A percentile compares a stretch with the other conserved stretches of the same genome.
Evolutionary conservation across 2,113 vertebrate species (phyloP).

Genomic region (Psophia crepitans): DNA sequence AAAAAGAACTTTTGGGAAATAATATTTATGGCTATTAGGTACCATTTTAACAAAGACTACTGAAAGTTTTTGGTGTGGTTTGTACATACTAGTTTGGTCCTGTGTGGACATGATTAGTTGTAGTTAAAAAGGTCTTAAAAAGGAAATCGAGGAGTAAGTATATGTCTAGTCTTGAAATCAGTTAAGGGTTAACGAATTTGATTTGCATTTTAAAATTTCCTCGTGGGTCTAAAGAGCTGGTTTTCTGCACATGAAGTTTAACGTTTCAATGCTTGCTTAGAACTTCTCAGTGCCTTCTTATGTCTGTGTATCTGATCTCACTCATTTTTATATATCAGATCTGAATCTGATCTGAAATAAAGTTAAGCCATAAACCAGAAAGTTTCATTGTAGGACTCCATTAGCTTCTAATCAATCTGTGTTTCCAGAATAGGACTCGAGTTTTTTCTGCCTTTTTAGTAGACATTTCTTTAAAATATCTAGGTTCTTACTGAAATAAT

Average conservation of each 20-base stretch:
- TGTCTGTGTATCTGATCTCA: not conserved
- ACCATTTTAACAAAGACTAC: not conserved
- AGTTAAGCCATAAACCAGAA: not conserved
- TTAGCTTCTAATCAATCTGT: not conserved
- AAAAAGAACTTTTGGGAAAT: not conserved
- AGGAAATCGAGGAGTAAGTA: not conserved
- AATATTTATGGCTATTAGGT: not conserved
- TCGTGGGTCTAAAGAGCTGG: not conserved
- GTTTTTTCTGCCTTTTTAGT: not conserved
- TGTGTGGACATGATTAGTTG: not conserved
- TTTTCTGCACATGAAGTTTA: not conserved
- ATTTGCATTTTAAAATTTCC: not conserved
- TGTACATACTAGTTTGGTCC: not conserved
- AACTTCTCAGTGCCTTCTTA: not conserved
- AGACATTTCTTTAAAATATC: not conserved
- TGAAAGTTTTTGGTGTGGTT: not conserved
- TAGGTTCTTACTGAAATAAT: not conserved
- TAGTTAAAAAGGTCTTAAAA: not conserved
- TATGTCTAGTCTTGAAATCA: not conserved
- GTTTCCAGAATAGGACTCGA: not conserved
- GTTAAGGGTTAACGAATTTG: not conserved
- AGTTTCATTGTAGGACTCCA: not conserved
- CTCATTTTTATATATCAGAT: not conserved
- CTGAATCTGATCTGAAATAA: not conserved
- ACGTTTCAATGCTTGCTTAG: not conserved